phyloP scores from a whole-genome alignment of 1,140 invertebrate genomes.

The Arctopsyche grandis region DNA sequence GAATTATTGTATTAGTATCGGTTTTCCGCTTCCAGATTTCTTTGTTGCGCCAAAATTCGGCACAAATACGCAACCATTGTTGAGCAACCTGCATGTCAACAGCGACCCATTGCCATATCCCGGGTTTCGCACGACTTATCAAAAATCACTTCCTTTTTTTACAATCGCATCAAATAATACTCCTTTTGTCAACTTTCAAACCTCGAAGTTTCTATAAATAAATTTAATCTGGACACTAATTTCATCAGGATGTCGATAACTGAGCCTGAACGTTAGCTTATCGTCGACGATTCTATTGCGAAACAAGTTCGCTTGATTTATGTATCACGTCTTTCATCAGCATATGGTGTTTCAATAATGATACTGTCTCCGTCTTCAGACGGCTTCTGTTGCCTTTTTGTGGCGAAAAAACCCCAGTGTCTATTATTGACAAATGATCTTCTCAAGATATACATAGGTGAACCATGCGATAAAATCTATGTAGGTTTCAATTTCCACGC shows the following conservation, averaged over 20 bases:
- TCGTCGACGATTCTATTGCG: neutral
- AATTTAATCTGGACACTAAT: neutral
- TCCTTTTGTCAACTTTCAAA: too few relatives aligned
- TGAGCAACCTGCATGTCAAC: constrained; percentile 50
- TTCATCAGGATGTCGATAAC: neutral
- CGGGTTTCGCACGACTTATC: constrained; percentile 10
- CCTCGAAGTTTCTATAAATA: too few relatives aligned
- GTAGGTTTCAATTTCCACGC: neutral
- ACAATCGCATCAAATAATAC: too few relatives aligned
- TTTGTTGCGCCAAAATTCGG: constrained; percentile 45
- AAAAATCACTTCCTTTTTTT: constrained; percentile 13
- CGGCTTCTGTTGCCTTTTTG: neutral
- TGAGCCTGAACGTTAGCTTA: neutral
- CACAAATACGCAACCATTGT: constrained; percentile 47
- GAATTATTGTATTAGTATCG: constrained; percentile 52
- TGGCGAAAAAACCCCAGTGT: constrained; percentile 4
- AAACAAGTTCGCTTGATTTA: neutral
- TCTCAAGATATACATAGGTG: neutral
- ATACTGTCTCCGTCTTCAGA: constrained; percentile 20
- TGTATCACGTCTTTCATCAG: neutral
- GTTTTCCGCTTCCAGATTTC: constrained; percentile 53
- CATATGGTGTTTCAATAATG: constrained; percentile 26
- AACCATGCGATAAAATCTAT: constrained; percentile 19
- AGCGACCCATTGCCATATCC: constrained; percentile 15
- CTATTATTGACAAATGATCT: constrained; percentile 32